Percentiles rank a stretch among this genome's conserved stretches.
phyloP scores from a whole-genome alignment of 2,113 vertebrate species.

The Penelope pileata region DNA sequence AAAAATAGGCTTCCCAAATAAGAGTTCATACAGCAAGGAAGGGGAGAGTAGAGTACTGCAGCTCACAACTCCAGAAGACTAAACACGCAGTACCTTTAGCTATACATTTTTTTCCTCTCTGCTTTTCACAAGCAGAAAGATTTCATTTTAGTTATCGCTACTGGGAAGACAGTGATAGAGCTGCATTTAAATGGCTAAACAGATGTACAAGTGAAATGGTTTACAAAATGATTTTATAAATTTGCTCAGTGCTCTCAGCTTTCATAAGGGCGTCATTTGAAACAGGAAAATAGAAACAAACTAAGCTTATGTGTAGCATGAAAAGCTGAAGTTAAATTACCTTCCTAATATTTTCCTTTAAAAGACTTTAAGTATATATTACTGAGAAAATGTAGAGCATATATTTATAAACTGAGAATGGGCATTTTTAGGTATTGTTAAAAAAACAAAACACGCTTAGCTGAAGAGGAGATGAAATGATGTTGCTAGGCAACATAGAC shows the following conservation, averaged over 20 bases:
- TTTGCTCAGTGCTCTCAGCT: background rate
- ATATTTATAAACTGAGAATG: background rate
- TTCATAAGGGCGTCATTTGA: background rate
- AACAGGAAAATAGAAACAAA: background rate
- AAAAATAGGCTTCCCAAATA: background rate
- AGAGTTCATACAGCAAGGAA: background rate
- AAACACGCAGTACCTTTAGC: background rate
- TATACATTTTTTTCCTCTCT: background rate
- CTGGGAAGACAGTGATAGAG: background rate
- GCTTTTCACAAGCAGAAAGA: background rate
- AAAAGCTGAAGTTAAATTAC: constrained; percentile 4
- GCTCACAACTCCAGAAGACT: background rate
- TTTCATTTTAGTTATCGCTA: background rate
- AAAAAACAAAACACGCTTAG: background rate
- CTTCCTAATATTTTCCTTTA: background rate
- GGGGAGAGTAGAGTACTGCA: background rate
- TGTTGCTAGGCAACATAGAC: constrained; percentile 56
- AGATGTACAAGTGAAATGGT: background rate
- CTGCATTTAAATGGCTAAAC: background rate
- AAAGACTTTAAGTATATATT: background rate
- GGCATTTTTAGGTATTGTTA: constrained; percentile 23
- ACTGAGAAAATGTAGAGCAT: background rate
- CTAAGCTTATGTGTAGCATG: background rate
- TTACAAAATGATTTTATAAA: background rate
- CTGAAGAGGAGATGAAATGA: constrained; percentile 4